These are phyloP conservation scores for Zygogramma bicolorata DNA, from an alignment of 2,888 invertebrate species.

Conservation along the genomic window DNA sequence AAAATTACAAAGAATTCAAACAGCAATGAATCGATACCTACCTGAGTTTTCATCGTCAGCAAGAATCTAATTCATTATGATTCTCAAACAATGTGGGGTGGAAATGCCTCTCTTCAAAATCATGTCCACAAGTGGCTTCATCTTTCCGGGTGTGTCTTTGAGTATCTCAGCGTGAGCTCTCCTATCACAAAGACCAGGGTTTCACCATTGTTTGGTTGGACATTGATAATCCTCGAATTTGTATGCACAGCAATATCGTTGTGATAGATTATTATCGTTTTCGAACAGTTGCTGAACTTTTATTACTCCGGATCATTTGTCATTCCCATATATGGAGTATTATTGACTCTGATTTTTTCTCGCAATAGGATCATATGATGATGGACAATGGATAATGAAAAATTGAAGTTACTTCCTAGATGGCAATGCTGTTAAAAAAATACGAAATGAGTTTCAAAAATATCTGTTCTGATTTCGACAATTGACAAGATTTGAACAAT, in stretches of 20 bases:
- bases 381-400: too few species aligned
- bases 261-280: background rate
- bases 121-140: conserved; percentile 19
- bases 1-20: too few species aligned
- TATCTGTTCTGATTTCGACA: too few species aligned
- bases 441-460: too few species aligned
- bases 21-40: too few species aligned
- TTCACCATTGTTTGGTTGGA: background rate
- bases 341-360: background rate
- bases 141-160: conserved; percentile 25
- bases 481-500: too few species aligned
- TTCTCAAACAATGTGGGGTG: background rate
- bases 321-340: too few species aligned
- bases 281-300: background rate
- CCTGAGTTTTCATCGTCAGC: too few species aligned
- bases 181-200: conserved; percentile 9
- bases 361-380: too few species aligned
- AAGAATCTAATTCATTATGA: background rate
- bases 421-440: too few species aligned
- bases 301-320: background rate
- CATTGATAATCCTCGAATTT: background rate
- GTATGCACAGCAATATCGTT: background rate
- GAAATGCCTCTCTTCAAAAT: conserved; percentile 21
- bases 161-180: conserved; percentile 20
- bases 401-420: too few species aligned